phyloP scores from a whole-genome alignment of 2,888 invertebrate genomes.

The Nycteola revayana region DNA sequence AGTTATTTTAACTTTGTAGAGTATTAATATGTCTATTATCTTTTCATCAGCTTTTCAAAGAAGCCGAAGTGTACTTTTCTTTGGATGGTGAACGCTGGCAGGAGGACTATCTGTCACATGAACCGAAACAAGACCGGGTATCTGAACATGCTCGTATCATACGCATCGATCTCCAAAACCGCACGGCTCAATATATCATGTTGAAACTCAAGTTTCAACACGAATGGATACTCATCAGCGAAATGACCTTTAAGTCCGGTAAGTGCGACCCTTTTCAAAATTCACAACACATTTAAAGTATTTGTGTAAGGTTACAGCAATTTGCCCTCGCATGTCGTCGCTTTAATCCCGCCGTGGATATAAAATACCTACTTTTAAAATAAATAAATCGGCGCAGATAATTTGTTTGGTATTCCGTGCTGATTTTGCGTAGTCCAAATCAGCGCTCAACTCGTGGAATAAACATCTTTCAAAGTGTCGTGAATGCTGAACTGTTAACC shows the following conservation, averaged over 20 bases:
- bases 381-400: slow-evolving; percentile 44
- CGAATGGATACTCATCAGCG: slow-evolving; percentile 94
- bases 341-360: slow-evolving; percentile 13
- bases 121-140: slow-evolving; percentile 79
- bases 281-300: too few relatives aligned
- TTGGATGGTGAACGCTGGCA: slow-evolving; percentile 89
- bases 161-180: slow-evolving; percentile 87
- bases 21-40: too few relatives aligned
- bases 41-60: slow-evolving; percentile 85
- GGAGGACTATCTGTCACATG: slow-evolving; percentile 83
- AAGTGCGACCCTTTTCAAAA: slow-evolving; percentile 45
- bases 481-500: slow-evolving; percentile 52
- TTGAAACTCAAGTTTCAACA: slow-evolving; percentile 88
- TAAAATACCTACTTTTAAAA: slow-evolving; percentile 36
- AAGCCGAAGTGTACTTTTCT: slow-evolving; percentile 89
- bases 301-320: too few relatives aligned
- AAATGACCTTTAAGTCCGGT: slow-evolving; percentile 92
- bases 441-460: slow-evolving; percentile 45
- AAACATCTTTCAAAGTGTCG: slow-evolving; percentile 41
- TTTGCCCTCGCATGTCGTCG: slow-evolving; percentile 1
- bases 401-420: slow-evolving; percentile 49
- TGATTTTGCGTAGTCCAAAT: slow-evolving; percentile 44
- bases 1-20: too few relatives aligned
- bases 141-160: slow-evolving; percentile 84
- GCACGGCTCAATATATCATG: slow-evolving; percentile 89